Evolutionary conservation across 2,888 invertebrate species (phyloP), one percentile per base, ranked within the genome.

Genomic region (Seladonia tumulorum): DNA sequence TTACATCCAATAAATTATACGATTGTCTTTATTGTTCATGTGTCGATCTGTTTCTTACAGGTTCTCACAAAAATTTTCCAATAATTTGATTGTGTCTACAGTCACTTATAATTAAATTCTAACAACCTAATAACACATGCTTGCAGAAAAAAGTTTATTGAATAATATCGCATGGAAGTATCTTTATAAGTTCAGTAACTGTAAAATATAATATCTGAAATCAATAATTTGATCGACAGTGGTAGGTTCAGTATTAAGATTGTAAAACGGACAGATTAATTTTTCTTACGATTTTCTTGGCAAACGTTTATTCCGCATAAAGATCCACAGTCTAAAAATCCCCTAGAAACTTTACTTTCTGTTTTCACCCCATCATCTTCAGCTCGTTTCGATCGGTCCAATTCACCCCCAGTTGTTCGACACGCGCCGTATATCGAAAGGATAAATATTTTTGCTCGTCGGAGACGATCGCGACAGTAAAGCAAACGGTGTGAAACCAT

Each of bases 361-460:
- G 53, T n/a, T n/a, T n/a, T n/a, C 53, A 7, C 3, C n/a, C n/a
- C n/a, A n/a, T 53, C 22, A n/a, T n/a, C 10, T n/a, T 53, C 22
- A 3, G 53, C 53, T 25, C 5, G 29, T 63, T 29, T 29, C 16
- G 60, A 16, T 63, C 7, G 29, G 2, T 63, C 16, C 14, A 29
- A 63, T 25, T 29, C 29, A 29, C 29, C 29, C 2, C 18, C 29
- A 18, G 18, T 29, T 8, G 63, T 18, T 29, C 63, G 63, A 63
- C 29, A 16, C 63, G n/a, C 57, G n/a, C 57, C 57, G 79, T 83
- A 57, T 63, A 82, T 81, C 76, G 73, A 68, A n/a, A 72, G 76
- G 53, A 83, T 75, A 82, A 66, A 60, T 22, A 76, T 76, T 53
- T 42, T 47, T 60, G 49, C 72, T 25, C 60, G 39, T 42, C 77